Base-by-base conservation (phyloP, 2,888 invertebrate species). In the Drosophila melanocephala region DNA sequence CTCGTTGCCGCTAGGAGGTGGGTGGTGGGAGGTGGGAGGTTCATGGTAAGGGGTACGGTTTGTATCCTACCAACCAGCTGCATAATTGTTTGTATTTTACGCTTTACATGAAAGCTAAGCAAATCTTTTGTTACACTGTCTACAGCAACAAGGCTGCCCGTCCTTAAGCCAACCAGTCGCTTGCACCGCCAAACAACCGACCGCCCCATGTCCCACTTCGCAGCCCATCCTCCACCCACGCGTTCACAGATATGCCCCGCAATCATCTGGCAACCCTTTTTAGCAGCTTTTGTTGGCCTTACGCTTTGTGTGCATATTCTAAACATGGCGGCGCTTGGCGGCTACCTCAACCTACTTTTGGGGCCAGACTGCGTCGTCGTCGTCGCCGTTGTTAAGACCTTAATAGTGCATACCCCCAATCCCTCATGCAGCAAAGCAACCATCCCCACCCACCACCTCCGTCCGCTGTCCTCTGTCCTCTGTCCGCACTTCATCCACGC, bases 11-110 rank as follows among this genome's bases (percentile, higher is more conserved):
- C 51, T 26, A 1, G 30, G 33, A 1, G 10, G 5, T 9, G 44
- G n/a, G 10, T 0, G 26, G 19, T 16, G n/a, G 16, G 22, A 9
- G 33, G 4, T 33, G 33, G 35, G 5, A 14, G 35, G 19, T 56
- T 56, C 26, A 47, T 47, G 47, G 26, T 16, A 47, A 16, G 47
- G n/a, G n/a, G 6, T 16, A 52, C 14, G 16, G 66, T 50, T 59
- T 62, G 50, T 56, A 79, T 68, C 42, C 77, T 80, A 68, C 77
- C 77, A 79, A 65, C 80, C 76, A 79, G 79, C 90, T 82, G 86
- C 88, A 89, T 88, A 88, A 88, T 88, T 88, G 90, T 88, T 88
- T 90, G 89, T 84, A 90, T 88, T 90, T 88, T 90, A 90, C 88
- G 88, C 89, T 90, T 90, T 79, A 86, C 88, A 89, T 90, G 89